Evolutionary conservation across 2,888 invertebrate genomes (phyloP).

Genomic region (Gortyna flavago): DNA sequence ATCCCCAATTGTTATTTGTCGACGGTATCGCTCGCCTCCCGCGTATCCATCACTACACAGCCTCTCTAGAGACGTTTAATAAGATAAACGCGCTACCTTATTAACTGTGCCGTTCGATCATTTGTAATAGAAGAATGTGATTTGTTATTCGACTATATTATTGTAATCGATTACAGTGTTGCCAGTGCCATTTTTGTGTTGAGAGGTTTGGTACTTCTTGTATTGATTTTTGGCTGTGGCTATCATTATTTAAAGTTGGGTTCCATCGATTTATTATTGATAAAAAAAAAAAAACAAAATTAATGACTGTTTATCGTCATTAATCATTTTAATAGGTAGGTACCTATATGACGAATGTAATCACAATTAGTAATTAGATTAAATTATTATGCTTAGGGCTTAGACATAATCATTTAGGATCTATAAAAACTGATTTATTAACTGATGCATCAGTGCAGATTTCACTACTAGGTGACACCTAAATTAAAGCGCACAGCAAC

Average conservation of each 20-base stretch:
- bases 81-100: slow-evolving; percentile 86
- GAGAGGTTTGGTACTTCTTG: slow-evolving; percentile 53
- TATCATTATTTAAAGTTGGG: slow-evolving; percentile 14
- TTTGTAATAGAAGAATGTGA: slow-evolving; percentile 73
- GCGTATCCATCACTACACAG: slow-evolving; percentile 82
- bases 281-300: not conserved
- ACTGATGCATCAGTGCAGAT: not conserved
- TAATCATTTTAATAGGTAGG: slow-evolving; percentile 20
- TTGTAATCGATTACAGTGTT: slow-evolving; percentile 67
- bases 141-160: slow-evolving; percentile 64
- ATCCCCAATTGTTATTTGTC: slow-evolving; percentile 81
- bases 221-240: slow-evolving; percentile 29
- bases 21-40: slow-evolving; percentile 78
- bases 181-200: slow-evolving; percentile 63
- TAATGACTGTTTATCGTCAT: not conserved
- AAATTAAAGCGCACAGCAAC: not conserved
- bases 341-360: not conserved
- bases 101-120: slow-evolving; percentile 80
- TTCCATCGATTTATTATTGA: not conserved
- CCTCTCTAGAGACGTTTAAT: slow-evolving; percentile 74
- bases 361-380: slow-evolving; percentile 16
- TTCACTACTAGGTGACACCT: not conserved
- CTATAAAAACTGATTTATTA: not conserved
- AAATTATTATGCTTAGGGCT: not conserved
- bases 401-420: not conserved